These are phyloP conservation scores for Rafetus swinhoei DNA, from an alignment of 2,113 vertebrate species.

Conservation along the genomic window DNA sequence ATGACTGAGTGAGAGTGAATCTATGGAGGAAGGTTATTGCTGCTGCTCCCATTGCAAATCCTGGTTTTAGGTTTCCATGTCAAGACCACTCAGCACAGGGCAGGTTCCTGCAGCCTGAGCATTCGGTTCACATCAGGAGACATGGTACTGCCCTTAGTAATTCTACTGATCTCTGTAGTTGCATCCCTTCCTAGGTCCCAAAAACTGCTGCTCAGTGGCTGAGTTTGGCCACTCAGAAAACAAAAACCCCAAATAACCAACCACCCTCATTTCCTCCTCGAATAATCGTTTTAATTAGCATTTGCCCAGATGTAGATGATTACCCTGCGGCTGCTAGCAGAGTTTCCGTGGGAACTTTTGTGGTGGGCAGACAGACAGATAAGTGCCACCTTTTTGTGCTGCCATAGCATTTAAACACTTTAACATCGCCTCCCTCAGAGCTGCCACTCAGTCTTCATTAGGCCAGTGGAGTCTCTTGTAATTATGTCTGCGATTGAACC, in stretches of 20 bases:
- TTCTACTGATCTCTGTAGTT: neutral
- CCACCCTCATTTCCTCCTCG: neutral
- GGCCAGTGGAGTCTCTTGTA: neutral
- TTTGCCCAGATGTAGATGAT: constrained; percentile 40
- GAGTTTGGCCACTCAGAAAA: neutral
- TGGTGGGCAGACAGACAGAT: constrained; percentile 21
- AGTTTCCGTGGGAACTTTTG: constrained; percentile 28
- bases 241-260: neutral
- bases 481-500: neutral
- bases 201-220: neutral
- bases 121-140: neutral
- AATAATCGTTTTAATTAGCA: constrained; percentile 52
- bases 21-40: neutral
- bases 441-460: constrained; percentile 25
- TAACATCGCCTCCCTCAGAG: neutral
- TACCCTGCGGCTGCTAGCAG: constrained; percentile 16
- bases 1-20: neutral
- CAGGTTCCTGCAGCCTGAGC: rapidly evolving
- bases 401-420: neutral
- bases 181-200: rapidly evolving
- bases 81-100: neutral
- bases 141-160: neutral
- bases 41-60: neutral
- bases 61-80: neutral
- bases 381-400: neutral